A percentile compares a stretch with the other conserved stretches of the same genome.
Conservation (phyloP, 2,113 vertebrate species). For the Mixornis gularis region DNA sequence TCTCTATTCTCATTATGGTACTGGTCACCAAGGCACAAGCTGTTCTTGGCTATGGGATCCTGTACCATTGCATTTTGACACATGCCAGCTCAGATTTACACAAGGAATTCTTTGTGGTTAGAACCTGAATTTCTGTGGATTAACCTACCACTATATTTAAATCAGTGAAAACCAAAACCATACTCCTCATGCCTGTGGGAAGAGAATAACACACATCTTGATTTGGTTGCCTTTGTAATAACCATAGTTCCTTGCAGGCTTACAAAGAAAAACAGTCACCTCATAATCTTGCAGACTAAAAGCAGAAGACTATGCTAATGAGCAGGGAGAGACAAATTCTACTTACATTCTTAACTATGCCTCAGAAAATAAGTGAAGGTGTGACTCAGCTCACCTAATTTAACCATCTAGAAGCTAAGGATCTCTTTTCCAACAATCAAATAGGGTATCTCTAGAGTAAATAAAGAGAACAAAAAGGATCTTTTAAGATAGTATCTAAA, state of each 20-base stretch:
- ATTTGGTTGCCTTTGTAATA: conserved; percentile 21
- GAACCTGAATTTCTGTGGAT: conserved; percentile 23
- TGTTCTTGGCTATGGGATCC: conserved; percentile 18
- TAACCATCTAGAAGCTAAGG: not conserved
- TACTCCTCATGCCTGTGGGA: conserved; percentile 27
- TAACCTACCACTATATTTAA: conserved; percentile 48
- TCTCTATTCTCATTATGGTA: not conserved
- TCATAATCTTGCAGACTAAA: not conserved
- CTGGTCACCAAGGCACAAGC: not conserved
- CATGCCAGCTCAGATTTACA: conserved; percentile 15
- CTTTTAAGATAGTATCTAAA: not conserved
- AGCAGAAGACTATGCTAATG: not conserved
- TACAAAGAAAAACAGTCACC: not conserved
- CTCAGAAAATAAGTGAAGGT: not conserved
- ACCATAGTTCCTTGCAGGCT: not conserved
- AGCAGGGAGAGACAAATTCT: not conserved
- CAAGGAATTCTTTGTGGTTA: conserved; percentile 44
- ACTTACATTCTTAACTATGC: not conserved
- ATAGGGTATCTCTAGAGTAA: not conserved
- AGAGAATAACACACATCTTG: not conserved
- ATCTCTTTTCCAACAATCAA: not conserved
- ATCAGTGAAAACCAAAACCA: conserved; percentile 15
- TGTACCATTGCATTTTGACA: not conserved
- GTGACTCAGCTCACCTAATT: not conserved
- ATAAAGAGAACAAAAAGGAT: not conserved